phyloP scores from a whole-genome alignment of 2,797 vertebrate genomes.

The Sebastes steindachneri region DNA sequence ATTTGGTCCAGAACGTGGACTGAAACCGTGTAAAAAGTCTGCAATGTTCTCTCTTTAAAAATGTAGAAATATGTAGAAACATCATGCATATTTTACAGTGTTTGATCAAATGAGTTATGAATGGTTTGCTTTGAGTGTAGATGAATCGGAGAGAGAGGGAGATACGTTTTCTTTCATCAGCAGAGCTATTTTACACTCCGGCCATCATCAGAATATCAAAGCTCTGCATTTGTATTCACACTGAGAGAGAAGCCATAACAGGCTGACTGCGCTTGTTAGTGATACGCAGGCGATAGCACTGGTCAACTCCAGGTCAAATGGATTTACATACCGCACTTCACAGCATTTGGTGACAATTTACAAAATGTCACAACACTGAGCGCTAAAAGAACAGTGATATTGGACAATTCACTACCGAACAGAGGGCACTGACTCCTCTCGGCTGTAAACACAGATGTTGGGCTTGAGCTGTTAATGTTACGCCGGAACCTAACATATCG shows the following conservation, averaged over 20 bases:
- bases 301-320: slow-evolving; percentile 39
- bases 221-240: slow-evolving; percentile 38
- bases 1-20: not conserved
- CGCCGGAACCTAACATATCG: not conserved
- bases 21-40: not conserved
- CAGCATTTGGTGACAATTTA: not conserved
- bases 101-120: slow-evolving; percentile 50
- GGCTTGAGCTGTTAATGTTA: not conserved
- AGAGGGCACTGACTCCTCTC: not conserved
- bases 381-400: not conserved
- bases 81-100: slow-evolving; percentile 43
- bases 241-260: not conserved
- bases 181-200: slow-evolving; percentile 17
- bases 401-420: rapidly evolving
- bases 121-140: slow-evolving; percentile 33
- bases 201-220: slow-evolving; percentile 56
- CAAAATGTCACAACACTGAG: not conserved
- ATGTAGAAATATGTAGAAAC: slow-evolving; percentile 20
- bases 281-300: not conserved
- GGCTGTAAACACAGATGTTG: not conserved
- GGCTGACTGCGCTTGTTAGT: slow-evolving; percentile 26
- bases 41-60: slow-evolving; percentile 1
- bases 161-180: slow-evolving; percentile 63
- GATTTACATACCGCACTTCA: slow-evolving; percentile 26
- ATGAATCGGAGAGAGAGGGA: slow-evolving; percentile 26